These are phyloP conservation scores for Eueremaeus valkanovi DNA, from an alignment of 2,888 invertebrate genomes.

Conservation along the genomic window DNA sequence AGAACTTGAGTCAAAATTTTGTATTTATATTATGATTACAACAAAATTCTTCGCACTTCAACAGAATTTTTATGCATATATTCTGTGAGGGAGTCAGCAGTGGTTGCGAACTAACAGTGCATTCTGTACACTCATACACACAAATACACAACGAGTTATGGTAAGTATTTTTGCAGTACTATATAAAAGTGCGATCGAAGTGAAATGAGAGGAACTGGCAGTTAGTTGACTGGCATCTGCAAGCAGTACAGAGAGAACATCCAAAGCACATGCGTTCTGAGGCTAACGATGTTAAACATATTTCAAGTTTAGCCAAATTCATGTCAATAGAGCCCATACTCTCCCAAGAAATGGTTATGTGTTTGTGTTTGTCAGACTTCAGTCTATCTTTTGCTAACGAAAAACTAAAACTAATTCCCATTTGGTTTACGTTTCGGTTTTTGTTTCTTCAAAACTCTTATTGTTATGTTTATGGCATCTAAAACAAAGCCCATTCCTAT, in stretches of 20 bases:
- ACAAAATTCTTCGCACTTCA: not conserved
- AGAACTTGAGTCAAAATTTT: not conserved
- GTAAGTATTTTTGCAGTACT: not conserved
- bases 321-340: constrained; percentile 32
- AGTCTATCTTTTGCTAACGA: not conserved
- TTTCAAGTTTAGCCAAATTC: constrained; percentile 30
- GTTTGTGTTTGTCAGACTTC: not conserved
- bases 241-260: not conserved
- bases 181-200: constrained; percentile 26
- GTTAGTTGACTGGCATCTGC: not conserved
- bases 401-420: not conserved
- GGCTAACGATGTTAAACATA: constrained; percentile 13
- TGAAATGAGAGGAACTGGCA: constrained; percentile 16
- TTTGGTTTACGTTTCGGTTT: constrained; percentile 15
- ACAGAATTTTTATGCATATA: not conserved
- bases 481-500: not conserved
- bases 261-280: constrained; percentile 24
- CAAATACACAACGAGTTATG: not conserved
- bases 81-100: not conserved
- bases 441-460: not conserved
- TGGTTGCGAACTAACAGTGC: not conserved
- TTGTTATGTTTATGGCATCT: not conserved
- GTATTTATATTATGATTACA: not conserved
- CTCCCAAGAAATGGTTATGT: constrained; percentile 13
- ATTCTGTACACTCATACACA: not conserved